These are phyloP conservation scores for Coptodon rendalli DNA, from an alignment of 2,113 vertebrate genomes.

Conservation along the genomic window DNA sequence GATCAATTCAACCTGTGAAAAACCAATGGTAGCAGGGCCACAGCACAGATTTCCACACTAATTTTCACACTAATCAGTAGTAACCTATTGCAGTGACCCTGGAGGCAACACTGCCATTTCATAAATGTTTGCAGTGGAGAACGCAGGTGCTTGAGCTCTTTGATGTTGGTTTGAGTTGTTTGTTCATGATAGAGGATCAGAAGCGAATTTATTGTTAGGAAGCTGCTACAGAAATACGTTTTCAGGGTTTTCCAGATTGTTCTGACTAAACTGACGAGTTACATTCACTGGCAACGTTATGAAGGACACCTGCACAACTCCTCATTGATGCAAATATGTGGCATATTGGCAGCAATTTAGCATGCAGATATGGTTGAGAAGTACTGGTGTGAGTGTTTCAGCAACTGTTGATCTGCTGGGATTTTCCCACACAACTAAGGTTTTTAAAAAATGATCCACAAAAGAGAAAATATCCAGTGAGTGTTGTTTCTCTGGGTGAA, in stretches of 20 bases:
- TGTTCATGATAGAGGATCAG: not conserved
- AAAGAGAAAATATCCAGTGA: not conserved
- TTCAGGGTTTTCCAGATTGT: not conserved
- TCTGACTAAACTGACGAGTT: not conserved
- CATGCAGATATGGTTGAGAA: not conserved
- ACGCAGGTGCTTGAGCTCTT: not conserved
- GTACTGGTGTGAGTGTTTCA: not conserved
- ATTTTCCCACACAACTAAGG: not conserved
- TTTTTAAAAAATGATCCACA: not conserved
- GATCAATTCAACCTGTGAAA: no score
- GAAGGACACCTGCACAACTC: not conserved
- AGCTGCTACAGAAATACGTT: not conserved
- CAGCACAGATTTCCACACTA: not conserved
- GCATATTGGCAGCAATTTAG: not conserved
- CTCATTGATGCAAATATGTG: no score
- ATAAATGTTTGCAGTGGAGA: not conserved
- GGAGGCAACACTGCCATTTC: not conserved
- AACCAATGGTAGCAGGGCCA: not conserved
- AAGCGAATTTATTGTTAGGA: fast-evolving
- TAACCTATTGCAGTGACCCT: not conserved
- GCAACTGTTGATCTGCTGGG: not conserved
- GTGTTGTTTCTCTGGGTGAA: not conserved
- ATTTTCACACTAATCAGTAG: not conserved
- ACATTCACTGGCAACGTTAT: not conserved
- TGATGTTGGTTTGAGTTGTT: not conserved